Conservation (phyloP, 1,140 invertebrate species). For the Eupristina koningsbergeri region DNA sequence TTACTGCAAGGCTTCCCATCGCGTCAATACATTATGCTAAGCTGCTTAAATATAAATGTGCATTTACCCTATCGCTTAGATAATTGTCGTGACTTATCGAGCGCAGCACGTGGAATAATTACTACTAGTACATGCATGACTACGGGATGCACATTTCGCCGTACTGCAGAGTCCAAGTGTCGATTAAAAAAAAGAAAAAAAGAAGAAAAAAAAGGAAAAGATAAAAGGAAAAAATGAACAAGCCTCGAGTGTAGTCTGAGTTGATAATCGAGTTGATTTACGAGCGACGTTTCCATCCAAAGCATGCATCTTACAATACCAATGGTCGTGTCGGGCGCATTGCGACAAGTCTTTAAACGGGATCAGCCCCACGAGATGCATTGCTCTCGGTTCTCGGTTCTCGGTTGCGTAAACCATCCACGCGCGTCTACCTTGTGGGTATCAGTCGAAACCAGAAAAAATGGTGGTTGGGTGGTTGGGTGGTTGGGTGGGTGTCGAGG, state of each 20-base stretch:
- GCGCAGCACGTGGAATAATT: background rate
- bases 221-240: too few relatives aligned
- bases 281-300: background rate
- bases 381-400: too few relatives aligned
- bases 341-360: background rate
- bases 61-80: slow-evolving; percentile 15
- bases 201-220: too few relatives aligned
- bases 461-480: too few relatives aligned
- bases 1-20: background rate
- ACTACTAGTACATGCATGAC: background rate
- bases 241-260: background rate
- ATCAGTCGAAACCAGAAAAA: slow-evolving; percentile 18
- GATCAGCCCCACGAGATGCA: too few relatives aligned
- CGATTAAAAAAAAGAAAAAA: background rate
- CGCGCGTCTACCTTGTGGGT: slow-evolving; percentile 38
- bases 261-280: background rate
- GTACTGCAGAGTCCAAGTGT: background rate
- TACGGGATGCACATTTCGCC: background rate
- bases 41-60: background rate
- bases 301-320: background rate
- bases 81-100: background rate
- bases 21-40: background rate
- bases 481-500: too few relatives aligned
- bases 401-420: too few relatives aligned
- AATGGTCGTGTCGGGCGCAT: background rate